These are phyloP conservation scores for Caprella mutica DNA, from an alignment of 2,888 invertebrate genomes.

Conservation along the genomic window DNA sequence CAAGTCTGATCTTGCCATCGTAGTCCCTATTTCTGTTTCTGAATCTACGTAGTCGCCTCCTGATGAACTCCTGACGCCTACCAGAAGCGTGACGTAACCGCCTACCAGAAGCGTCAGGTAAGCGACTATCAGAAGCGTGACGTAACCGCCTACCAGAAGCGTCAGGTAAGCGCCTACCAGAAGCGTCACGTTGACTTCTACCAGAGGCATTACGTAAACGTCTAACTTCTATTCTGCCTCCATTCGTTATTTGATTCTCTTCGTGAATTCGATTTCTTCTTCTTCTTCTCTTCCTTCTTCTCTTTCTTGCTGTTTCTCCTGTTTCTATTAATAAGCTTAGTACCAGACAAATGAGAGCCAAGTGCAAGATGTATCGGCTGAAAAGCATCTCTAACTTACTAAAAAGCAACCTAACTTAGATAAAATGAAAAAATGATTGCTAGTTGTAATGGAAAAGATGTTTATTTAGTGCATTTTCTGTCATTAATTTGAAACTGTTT, in stretches of 20 bases:
- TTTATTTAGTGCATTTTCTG: too few relatives aligned
- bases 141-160: slow-evolving; percentile 14
- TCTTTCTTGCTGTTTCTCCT: too few relatives aligned
- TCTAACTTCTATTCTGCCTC: background rate
- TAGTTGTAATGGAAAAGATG: too few relatives aligned
- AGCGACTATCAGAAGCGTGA: slow-evolving; percentile 15
- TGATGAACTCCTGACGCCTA: slow-evolving; percentile 24
- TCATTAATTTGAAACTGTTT: too few relatives aligned
- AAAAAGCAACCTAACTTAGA: too few relatives aligned
- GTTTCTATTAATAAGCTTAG: too few relatives aligned
- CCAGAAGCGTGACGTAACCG: slow-evolving; percentile 19
- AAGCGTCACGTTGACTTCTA: slow-evolving; percentile 17
- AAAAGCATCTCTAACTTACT: too few relatives aligned
- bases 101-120: background rate
- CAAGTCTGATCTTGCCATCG: slow-evolving; percentile 20
- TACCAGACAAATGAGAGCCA: too few relatives aligned
- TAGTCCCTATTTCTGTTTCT: slow-evolving; percentile 5
- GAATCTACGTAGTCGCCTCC: slow-evolving; percentile 15
- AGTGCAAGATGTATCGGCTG: too few relatives aligned
- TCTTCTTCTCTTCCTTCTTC: too few relatives aligned
- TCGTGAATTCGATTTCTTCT: too few relatives aligned
- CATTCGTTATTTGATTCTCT: background rate
- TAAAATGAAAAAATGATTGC: too few relatives aligned
- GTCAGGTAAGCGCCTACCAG: slow-evolving; percentile 7
- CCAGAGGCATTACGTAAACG: background rate